Conservation (phyloP, 2,113 vertebrate species). For the Camelus dromedarius region DNA sequence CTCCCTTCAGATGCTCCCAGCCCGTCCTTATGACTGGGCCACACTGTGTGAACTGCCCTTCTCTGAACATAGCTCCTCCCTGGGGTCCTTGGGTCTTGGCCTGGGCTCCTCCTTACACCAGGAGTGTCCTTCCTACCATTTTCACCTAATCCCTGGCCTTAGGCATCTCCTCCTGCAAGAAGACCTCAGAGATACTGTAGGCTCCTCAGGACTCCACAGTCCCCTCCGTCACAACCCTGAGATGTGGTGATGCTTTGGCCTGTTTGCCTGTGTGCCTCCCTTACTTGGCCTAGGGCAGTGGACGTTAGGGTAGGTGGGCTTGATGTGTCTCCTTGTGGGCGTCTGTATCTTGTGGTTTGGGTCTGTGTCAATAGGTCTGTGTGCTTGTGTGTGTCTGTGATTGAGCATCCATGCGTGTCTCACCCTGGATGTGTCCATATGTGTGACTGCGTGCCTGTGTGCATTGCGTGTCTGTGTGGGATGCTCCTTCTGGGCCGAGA, state of each 20-base stretch:
- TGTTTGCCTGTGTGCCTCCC: neutral
- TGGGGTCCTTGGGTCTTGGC: neutral
- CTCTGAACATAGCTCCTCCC: neutral
- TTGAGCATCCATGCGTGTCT: neutral
- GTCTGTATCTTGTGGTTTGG: neutral
- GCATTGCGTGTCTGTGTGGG: neutral
- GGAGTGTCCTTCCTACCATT: neutral
- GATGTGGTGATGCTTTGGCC: neutral
- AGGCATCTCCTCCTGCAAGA: neutral
- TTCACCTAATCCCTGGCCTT: neutral
- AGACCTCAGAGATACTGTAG: neutral
- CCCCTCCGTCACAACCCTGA: neutral
- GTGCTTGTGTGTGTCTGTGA: neutral
- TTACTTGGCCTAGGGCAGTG: neutral
- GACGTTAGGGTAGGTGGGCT: neutral
- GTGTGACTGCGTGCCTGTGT: neutral
- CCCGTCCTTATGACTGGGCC: neutral
- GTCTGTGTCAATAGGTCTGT: neutral
- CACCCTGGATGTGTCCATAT: neutral
- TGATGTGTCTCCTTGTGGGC: fast-evolving
- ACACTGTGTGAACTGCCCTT: neutral
- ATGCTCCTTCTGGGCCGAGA: neutral
- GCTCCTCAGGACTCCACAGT: neutral
- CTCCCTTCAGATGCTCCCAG: neutral
- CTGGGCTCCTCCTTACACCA: neutral